Percentiles rank a stretch among this genome's conserved stretches.
Evolutionary conservation across 2,888 invertebrate genomes (phyloP).

Genomic region (Chloromyia formosa): DNA sequence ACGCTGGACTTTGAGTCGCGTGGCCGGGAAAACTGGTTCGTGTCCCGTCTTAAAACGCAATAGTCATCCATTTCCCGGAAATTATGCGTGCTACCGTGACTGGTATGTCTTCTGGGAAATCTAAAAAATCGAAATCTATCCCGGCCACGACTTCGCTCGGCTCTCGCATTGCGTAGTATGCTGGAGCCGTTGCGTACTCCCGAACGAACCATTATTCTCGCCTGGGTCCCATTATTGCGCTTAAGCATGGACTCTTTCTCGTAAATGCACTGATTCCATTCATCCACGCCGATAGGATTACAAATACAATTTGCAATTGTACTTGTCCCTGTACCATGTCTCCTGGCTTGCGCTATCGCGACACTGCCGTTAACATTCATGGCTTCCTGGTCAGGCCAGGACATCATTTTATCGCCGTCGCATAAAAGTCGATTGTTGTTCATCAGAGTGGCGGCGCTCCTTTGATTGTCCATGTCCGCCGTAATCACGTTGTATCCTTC

Average conservation of each 20-base stretch:
- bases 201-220: neutral
- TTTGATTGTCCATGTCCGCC: conserved; percentile 42
- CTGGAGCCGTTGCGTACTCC: neutral
- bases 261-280: conserved; percentile 34
- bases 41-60: neutral
- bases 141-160: neutral
- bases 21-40: neutral
- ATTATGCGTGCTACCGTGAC: neutral
- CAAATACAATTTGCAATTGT: conserved; percentile 38
- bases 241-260: conserved; percentile 30
- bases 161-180: conserved; percentile 7
- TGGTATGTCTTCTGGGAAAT: neutral
- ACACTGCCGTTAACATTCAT: neutral
- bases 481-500: conserved; percentile 44
- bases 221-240: conserved; percentile 5
- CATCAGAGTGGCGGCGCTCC: conserved; percentile 28
- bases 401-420: conserved; percentile 31
- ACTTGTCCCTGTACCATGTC: neutral
- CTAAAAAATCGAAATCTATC: conserved; percentile 1
- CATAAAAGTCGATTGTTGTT: conserved; percentile 44
- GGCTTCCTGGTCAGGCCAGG: conserved; percentile 4
- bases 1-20: conserved; percentile 32
- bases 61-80: neutral
- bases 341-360: neutral
- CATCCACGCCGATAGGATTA: conserved; percentile 27